Evolutionary conservation across 2,113 vertebrate genomes (phyloP).

Genomic region (Cavia aperea): DNA sequence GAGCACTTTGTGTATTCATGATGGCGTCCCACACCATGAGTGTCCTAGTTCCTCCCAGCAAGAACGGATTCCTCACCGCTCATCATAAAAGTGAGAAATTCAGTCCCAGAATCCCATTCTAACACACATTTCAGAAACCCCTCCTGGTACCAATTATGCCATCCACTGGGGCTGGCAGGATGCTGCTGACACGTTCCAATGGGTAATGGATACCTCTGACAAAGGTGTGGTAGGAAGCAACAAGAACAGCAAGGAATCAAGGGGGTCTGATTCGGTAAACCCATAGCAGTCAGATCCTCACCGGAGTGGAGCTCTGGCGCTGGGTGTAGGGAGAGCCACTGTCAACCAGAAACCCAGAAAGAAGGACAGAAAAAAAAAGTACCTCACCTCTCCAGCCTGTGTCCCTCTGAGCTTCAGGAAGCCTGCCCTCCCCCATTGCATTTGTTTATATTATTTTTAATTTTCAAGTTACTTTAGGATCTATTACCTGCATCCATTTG

Average conservation of each 20-base stretch:
- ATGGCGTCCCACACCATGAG: background rate
- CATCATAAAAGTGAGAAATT: background rate
- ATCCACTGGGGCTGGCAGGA: background rate
- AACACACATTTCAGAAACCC: background rate
- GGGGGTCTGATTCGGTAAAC: background rate
- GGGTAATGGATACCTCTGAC: background rate
- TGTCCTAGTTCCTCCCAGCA: background rate
- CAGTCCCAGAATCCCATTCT: background rate
- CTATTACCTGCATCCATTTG: background rate
- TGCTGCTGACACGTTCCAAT: background rate
- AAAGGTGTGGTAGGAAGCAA: background rate
- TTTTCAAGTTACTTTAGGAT: background rate
- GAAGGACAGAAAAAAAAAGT: background rate
- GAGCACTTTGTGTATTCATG: background rate
- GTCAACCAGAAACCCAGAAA: background rate
- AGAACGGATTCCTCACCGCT: background rate
- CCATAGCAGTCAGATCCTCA: background rate
- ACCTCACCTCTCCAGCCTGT: background rate
- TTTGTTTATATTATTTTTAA: background rate
- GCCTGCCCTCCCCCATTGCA: background rate
- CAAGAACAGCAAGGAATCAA: background rate
- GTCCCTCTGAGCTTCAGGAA: background rate
- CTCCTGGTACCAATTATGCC: background rate
- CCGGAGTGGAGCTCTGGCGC: background rate
- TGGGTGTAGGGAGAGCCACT: background rate